These are phyloP conservation scores for Xerus inauris DNA, from an alignment of 2,113 vertebrate genomes.

Conservation along the genomic window DNA sequence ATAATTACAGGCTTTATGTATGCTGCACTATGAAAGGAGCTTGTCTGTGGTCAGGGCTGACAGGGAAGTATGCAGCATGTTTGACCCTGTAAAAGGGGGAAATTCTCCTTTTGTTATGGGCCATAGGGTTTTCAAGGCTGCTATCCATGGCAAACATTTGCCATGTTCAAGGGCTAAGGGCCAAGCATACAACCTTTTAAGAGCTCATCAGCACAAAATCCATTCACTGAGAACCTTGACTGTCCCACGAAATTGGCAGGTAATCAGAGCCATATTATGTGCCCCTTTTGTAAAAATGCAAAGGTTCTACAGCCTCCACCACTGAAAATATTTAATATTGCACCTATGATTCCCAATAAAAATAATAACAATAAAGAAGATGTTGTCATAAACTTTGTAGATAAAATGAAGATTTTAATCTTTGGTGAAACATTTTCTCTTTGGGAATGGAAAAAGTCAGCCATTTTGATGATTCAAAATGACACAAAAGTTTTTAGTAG, in stretches of 20 bases:
- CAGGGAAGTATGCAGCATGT: constrained; percentile 47
- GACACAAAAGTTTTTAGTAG: constrained; percentile 1
- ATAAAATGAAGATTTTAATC: constrained; percentile 41
- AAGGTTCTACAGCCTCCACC: constrained; percentile 46
- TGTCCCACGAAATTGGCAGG: neutral
- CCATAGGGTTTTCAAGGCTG: constrained; percentile 75
- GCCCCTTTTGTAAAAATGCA: constrained; percentile 42
- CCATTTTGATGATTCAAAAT: constrained; percentile 54
- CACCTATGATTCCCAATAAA: constrained; percentile 52
- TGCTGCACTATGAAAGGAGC: constrained; percentile 66
- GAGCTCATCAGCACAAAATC: constrained; percentile 71
- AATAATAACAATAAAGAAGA: neutral
- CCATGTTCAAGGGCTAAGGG: constrained; percentile 65
- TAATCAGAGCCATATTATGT: constrained; percentile 68
- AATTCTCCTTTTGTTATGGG: constrained; percentile 74
- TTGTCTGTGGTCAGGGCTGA: constrained; percentile 59
- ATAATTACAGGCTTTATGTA: constrained; percentile 76
- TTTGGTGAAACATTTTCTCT: constrained; percentile 4
- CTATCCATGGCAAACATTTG: constrained; percentile 69
- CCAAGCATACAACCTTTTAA: constrained; percentile 70
- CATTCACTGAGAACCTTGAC: constrained; percentile 70
- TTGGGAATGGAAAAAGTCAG: neutral
- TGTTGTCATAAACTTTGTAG: neutral
- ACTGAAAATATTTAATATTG: constrained; percentile 59
- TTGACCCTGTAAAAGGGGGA: constrained; percentile 54